These are phyloP conservation scores for Palythoa caribaeorum DNA, from an alignment of 92 coral and sea anemone genomes.

Conservation along the genomic window DNA sequence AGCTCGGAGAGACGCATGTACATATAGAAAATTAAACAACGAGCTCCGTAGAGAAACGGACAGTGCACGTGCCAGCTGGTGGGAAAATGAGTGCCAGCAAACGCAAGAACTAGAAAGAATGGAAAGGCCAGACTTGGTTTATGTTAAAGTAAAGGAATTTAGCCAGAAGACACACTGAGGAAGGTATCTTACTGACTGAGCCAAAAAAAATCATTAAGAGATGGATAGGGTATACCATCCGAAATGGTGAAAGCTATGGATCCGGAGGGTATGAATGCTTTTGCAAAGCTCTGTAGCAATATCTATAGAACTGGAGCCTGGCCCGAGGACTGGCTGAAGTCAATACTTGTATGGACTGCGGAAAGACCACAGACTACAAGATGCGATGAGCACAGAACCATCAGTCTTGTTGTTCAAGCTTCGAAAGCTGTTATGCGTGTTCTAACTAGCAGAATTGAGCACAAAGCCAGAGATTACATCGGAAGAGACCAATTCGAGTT, in stretches of 20 bases:
- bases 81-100: conserved; percentile 20
- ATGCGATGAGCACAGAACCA: background rate
- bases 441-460: background rate
- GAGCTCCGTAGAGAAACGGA: conserved; percentile 34
- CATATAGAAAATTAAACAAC: conserved; percentile 23
- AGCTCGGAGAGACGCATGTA: conserved; percentile 31
- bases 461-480: background rate
- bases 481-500: conserved; percentile 23
- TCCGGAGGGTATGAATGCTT: background rate
- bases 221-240: conserved; percentile 18
- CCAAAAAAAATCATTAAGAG: background rate
- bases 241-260: background rate
- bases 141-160: conserved; percentile 31
- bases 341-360: no score
- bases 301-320: conserved; percentile 20
- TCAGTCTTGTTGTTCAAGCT: background rate
- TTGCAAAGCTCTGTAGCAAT: conserved; percentile 10
- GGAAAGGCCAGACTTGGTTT: conserved; percentile 29
- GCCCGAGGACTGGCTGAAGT: no score
- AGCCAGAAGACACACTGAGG: background rate
- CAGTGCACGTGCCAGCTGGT: conserved; percentile 18
- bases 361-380: no score
- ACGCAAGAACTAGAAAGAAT: conserved; percentile 31
- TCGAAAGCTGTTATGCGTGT: background rate
- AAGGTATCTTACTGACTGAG: conserved; percentile 15